phyloP scores from a whole-genome alignment of 2,888 invertebrate species.

The Acholoe squamosa region DNA sequence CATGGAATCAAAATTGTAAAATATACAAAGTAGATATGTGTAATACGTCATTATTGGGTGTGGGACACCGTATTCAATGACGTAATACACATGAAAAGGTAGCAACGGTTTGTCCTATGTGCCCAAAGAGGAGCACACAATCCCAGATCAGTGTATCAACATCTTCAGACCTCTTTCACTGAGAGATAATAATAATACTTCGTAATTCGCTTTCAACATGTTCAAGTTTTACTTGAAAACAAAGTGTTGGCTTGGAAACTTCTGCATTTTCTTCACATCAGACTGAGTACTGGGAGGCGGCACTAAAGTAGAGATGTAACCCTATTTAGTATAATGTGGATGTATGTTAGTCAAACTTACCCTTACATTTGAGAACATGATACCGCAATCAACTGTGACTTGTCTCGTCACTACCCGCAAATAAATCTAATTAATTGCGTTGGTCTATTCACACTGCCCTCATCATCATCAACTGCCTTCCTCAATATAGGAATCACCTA shows the following conservation, averaged over 20 bases:
- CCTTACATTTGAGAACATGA: constrained; percentile 23
- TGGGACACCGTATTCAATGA: not conserved
- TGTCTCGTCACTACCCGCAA: not conserved
- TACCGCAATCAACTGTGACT: not conserved
- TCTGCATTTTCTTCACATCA: not conserved
- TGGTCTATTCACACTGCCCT: not conserved
- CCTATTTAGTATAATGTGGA: not conserved
- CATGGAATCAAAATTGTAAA: not conserved
- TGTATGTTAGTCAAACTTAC: not conserved
- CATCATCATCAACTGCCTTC: not conserved
- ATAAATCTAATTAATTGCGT: not conserved
- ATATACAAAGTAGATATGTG: not conserved
- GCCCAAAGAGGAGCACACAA: not conserved
- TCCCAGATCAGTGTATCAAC: constrained; percentile 17
- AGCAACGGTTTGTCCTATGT: constrained; percentile 13
- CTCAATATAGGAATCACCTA: too few relatives aligned
- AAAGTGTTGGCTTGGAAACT: constrained; percentile 48
- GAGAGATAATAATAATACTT: constrained; percentile 38
- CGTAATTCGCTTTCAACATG: constrained; percentile 25
- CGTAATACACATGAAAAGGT: not conserved
- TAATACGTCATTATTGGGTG: not conserved
- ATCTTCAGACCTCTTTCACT: not conserved
- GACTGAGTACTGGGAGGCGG: not conserved
- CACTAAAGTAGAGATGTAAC: not conserved
- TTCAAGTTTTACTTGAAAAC: constrained; percentile 58